Conservation (phyloP, 2,888 invertebrate genomes). For the Synanthedon formicaeformis region DNA sequence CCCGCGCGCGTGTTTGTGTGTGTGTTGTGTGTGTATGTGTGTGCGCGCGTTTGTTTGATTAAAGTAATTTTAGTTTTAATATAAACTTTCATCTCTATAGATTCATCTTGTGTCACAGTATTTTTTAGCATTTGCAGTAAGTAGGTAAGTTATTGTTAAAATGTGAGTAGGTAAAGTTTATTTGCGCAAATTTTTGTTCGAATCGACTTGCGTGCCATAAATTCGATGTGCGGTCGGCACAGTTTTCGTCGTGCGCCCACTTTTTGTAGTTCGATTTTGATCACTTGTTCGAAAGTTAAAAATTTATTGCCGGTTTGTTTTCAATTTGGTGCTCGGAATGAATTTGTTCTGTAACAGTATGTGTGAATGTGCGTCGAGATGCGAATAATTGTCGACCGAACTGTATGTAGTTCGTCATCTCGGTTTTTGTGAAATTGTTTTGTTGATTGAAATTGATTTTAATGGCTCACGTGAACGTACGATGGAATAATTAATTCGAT, state of each 20-base stretch:
- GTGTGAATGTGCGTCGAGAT: conserved; percentile 9
- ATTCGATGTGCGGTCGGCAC: conserved; percentile 54
- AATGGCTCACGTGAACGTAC: neutral
- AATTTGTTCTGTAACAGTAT: conserved; percentile 12
- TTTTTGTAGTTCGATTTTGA: conserved; percentile 62
- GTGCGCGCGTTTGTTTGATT: too few species aligned
- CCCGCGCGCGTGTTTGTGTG: too few species aligned
- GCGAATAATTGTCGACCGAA: conserved; percentile 34
- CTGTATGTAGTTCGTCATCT: conserved; percentile 15
- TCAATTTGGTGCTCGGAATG: conserved; percentile 43
- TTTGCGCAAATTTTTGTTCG: neutral
- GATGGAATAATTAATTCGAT: neutral
- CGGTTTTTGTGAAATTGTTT: conserved; percentile 5
- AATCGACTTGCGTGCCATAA: conserved; percentile 31
- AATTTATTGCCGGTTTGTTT: conserved; percentile 55
- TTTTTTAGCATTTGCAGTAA: too few species aligned
- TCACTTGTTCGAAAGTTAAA: conserved; percentile 60
- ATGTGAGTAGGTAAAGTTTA: too few species aligned
- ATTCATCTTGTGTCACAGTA: too few species aligned
- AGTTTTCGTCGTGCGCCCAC: conserved; percentile 40
- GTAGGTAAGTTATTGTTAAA: too few species aligned
- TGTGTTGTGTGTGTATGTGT: too few species aligned
- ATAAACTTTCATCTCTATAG: too few species aligned
- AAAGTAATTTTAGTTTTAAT: too few species aligned
- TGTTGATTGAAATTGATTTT: neutral